A percentile compares a stretch with the other conserved stretches of the same genome.
Conservation (phyloP, 2,797 vertebrate genomes). For the Scleropages formosus region DNA sequence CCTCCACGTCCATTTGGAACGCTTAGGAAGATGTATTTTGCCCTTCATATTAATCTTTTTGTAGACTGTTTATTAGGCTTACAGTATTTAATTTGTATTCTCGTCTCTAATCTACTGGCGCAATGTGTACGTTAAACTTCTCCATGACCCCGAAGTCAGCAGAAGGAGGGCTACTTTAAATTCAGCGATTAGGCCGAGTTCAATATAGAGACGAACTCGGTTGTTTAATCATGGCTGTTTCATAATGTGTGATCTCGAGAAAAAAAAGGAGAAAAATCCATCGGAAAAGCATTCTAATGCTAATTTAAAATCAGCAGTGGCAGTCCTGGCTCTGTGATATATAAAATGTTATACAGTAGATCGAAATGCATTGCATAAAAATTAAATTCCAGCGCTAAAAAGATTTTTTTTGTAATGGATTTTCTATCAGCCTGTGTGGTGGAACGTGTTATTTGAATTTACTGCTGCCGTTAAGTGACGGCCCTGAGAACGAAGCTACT, state of each 20-base stretch:
- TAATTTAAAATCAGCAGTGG: constrained; percentile 37
- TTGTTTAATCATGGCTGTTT: not conserved
- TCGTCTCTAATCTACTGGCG: not conserved
- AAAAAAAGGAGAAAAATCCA: constrained; percentile 18
- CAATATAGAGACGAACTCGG: not conserved
- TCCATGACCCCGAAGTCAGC: not conserved
- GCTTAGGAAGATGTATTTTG: not conserved
- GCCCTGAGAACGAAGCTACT: constrained; percentile 43
- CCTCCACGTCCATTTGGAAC: not conserved
- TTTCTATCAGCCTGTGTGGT: constrained; percentile 33
- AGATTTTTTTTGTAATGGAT: constrained; percentile 47
- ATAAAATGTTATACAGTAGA: constrained; percentile 39
- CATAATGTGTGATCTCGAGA: constrained; percentile 18
- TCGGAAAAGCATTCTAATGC: constrained; percentile 36
- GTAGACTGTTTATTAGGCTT: not conserved
- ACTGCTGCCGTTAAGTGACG: constrained; percentile 37
- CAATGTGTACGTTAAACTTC: not conserved
- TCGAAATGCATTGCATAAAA: constrained; percentile 41
- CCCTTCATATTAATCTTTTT: not conserved
- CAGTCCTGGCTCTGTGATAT: constrained; percentile 40
- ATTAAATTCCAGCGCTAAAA: constrained; percentile 49
- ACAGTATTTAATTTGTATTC: not conserved
- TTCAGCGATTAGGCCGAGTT: too few relatives aligned
- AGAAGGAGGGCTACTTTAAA: not conserved
- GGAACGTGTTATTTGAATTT: constrained; percentile 39